Percentiles rank a stretch among this genome's conserved stretches.
Evolutionary conservation across 2,888 invertebrate species (phyloP).

Genomic region (Hesperia comma): DNA sequence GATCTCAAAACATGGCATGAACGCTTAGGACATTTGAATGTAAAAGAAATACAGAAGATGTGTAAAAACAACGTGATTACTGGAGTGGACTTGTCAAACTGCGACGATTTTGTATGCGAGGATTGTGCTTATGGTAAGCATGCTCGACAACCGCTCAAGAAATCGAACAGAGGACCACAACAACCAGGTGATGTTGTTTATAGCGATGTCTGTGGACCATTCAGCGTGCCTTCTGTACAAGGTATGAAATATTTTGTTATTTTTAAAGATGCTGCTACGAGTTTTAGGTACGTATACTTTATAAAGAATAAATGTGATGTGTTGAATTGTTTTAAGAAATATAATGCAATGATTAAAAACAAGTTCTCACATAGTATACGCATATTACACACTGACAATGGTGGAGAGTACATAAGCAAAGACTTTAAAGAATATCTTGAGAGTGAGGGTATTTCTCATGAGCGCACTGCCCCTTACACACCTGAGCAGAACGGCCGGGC

Average conservation of each 20-base stretch:
- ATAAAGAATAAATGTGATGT: constrained; percentile 15
- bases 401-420: neutral
- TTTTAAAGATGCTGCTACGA: constrained; percentile 12
- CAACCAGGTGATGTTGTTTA: constrained; percentile 20
- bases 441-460: neutral
- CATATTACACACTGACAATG: neutral
- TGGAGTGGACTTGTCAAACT: constrained; percentile 16
- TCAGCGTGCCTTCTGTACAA: neutral
- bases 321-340: neutral
- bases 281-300: constrained; percentile 1
- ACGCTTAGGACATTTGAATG: constrained; percentile 39
- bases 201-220: constrained; percentile 24
- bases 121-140: constrained; percentile 37
- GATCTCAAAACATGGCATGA: constrained; percentile 39
- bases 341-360: neutral
- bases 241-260: constrained; percentile 23
- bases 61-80: constrained; percentile 21
- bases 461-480: constrained; percentile 31
- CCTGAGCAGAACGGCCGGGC: constrained; percentile 49
- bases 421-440: neutral
- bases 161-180: constrained; percentile 24
- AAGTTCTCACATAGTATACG: neutral
- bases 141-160: constrained; percentile 17
- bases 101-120: constrained; percentile 34
- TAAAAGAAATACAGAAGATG: constrained; percentile 37